Base-by-base conservation (phyloP, 1,140 invertebrate species). In the Leptinotarsa undecemlineata region DNA sequence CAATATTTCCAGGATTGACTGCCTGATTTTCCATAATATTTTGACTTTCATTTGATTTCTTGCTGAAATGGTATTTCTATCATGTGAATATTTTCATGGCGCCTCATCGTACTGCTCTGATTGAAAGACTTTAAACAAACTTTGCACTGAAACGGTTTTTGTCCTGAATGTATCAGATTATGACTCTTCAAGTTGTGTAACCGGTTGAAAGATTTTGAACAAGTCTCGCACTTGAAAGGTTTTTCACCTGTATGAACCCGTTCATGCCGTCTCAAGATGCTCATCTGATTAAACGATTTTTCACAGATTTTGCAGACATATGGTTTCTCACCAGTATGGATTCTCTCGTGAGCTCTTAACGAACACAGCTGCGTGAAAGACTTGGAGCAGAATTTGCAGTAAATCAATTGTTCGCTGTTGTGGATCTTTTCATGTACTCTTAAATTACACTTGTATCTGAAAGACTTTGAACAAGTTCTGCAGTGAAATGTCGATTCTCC, bases 341-440 rank as follows among this genome's bases (percentile, higher is more conserved):
- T 64, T 64, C 62, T 20, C 62, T 23, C 33, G 11, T 42, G 33
- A 42, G 33, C 33, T 42, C 33, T 42, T 42, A 42, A 42, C 1
- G 85, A 73, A 88, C 87, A 61, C 20, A 19, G 5, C n/a, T 19
- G 60, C 33, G 33, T 42, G 33, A 64, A 64, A 64, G 20, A 15
- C 20, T 64, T 64, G 0, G 62, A 23, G 20, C 62, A 64, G 14
- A 26, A 15, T 19, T 64, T 20, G 23, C 62, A 64, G 20, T 21
- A 15, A 20, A 19, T 19, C 23, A 20, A 5, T 5, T 21, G 17
- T 26, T 64, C 62, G 0, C 19, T 20, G 4, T 15, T 23, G 23
- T 64, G 62, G n/a, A 26, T 23, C 20, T 26, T 20, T 26, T 23
- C 23, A 3, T 64, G 62, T 20, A 64, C n/a, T 5, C 20, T 6